Conservation (phyloP, 2,797 vertebrate genomes). For the Geotrypetes seraphini region DNA sequence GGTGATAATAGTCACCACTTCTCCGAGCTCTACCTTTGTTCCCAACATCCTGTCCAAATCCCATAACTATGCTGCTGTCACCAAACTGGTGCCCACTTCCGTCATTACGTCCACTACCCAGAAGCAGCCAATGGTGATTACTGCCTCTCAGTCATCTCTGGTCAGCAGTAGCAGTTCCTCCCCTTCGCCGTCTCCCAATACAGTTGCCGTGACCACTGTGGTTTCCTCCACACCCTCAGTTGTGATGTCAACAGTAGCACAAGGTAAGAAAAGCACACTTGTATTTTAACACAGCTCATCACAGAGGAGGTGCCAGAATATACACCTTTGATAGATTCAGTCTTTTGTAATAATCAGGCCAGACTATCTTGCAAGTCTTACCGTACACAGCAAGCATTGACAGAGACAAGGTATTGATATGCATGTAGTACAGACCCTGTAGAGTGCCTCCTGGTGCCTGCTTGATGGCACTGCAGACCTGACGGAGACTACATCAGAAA, state of each 20-base stretch:
- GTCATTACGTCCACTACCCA: conserved; percentile 76
- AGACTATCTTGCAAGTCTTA: too few relatives aligned
- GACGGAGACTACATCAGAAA: too few relatives aligned
- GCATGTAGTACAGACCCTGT: too few relatives aligned
- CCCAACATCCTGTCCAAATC: conserved; percentile 97
- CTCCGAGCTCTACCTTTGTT: conserved; percentile 94
- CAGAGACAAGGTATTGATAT: too few relatives aligned
- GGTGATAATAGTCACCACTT: conserved; percentile 97
- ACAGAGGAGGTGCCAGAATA: too few relatives aligned
- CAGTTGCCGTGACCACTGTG: conserved; percentile 81
- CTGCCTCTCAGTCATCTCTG: conserved; percentile 60
- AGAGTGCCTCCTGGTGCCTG: too few relatives aligned
- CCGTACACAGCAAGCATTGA: too few relatives aligned
- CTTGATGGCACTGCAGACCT: too few relatives aligned
- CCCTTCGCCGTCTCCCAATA: conserved; percentile 48
- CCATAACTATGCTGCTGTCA: conserved; percentile 79
- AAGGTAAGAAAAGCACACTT: conserved; percentile 52
- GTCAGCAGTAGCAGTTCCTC: conserved; percentile 44
- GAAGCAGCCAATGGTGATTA: conserved; percentile 87
- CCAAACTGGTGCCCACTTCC: conserved; percentile 82
- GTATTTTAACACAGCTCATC: too few relatives aligned
- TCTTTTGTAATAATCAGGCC: too few relatives aligned
- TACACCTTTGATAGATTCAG: too few relatives aligned
- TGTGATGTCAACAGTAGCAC: conserved; percentile 88
- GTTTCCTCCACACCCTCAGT: conserved; percentile 82